Evolutionary conservation across 2,888 invertebrate genomes (phyloP).

Genomic region (Ochropleura plecta): DNA sequence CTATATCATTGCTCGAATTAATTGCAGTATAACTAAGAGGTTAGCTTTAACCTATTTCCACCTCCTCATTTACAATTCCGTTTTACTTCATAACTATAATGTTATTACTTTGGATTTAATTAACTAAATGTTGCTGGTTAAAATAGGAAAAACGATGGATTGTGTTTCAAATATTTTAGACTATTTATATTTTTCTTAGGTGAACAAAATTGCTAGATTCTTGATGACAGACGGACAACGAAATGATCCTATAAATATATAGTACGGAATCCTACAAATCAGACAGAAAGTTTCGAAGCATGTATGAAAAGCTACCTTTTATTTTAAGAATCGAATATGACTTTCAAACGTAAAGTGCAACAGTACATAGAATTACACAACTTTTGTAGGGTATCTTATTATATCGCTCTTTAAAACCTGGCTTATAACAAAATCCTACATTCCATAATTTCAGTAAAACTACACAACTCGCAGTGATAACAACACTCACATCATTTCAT

Average conservation of each 20-base stretch:
- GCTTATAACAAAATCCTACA: neutral
- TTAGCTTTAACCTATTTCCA: neutral
- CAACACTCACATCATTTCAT: conserved; percentile 24
- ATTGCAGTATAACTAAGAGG: neutral
- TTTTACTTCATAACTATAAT: too few species aligned
- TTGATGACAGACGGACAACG: too few species aligned
- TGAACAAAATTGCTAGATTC: too few species aligned
- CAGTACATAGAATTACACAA: neutral
- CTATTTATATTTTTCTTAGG: too few species aligned
- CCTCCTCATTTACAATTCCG: neutral
- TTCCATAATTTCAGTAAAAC: conserved; percentile 18
- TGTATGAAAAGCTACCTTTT: neutral
- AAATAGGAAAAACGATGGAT: too few species aligned
- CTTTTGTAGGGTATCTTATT: neutral
- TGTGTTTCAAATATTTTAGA: too few species aligned
- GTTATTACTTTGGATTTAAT: too few species aligned
- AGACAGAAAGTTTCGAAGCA: neutral
- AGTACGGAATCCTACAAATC: too few species aligned
- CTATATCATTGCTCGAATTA: neutral
- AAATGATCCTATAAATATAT: too few species aligned
- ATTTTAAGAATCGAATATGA: neutral
- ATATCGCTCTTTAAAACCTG: neutral
- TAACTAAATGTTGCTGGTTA: too few species aligned
- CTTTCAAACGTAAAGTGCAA: neutral
- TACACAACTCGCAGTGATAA: conserved; percentile 33